Evolutionary conservation across 1,140 invertebrate genomes (phyloP).

Genomic region (Thaumatotibia leucotreta): DNA sequence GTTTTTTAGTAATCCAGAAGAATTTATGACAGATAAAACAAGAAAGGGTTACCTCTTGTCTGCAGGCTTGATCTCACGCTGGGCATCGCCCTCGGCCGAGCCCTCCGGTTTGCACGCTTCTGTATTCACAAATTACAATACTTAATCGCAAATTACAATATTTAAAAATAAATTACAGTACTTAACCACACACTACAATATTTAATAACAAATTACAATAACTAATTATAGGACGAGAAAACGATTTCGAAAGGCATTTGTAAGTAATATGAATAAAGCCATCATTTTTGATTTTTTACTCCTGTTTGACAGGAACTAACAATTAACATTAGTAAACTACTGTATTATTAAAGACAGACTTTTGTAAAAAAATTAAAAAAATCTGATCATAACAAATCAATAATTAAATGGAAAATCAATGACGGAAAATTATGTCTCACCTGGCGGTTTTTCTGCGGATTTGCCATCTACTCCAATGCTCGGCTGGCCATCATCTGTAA

Average conservation of each 20-base stretch:
- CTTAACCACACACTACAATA: not conserved
- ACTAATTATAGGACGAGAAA: too few species aligned
- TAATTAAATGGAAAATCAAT: too few species aligned
- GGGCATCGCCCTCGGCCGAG: constrained; percentile 21
- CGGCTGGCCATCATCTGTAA: constrained; percentile 44
- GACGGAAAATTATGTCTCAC: constrained; percentile 19
- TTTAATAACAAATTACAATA: not conserved
- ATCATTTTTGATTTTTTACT: too few species aligned
- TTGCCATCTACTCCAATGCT: constrained; percentile 28
- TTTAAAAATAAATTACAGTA: not conserved
- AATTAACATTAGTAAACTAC: too few species aligned
- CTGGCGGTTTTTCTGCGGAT: constrained; percentile 35
- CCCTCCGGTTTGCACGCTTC: constrained; percentile 38
- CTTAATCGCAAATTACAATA: not conserved
- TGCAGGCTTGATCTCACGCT: constrained; percentile 15
- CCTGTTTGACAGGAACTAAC: too few species aligned
- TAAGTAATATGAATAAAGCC: too few species aligned
- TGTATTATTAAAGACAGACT: too few species aligned
- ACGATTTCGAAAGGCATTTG: too few species aligned
- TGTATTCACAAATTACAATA: not conserved
- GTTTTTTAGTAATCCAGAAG: too few species aligned
- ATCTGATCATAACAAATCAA: too few species aligned
- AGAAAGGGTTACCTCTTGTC: constrained; percentile 30
- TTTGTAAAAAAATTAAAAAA: too few species aligned
- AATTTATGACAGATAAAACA: too few species aligned